Evolutionary conservation across 2,888 invertebrate genomes (phyloP), one percentile per base, ranked within the genome.

Genomic region (Piscicola geometra): DNA sequence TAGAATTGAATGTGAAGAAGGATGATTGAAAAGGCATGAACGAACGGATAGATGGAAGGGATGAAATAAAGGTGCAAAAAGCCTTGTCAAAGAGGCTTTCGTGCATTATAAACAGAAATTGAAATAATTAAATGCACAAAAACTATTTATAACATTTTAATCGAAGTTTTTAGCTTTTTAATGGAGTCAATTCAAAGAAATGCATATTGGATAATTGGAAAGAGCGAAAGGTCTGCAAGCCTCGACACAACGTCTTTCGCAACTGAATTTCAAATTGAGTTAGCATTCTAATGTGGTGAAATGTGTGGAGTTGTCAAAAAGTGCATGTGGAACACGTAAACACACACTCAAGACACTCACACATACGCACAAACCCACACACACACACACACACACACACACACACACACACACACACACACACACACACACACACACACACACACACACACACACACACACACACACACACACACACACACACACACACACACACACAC

Each of bases 331-430:
- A 28, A 28, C 12, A 12, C 30, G 64, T 9, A 64, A 21, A 47
- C 50, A 47, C 50, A 47, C 21, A 21, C 21, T 9, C 50, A 47
- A n/a, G 9, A 47, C 21, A 47, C 9, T 15, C 9, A 47, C 9
- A 47, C 50, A 21, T 15, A 15, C 50, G 21, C 30, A 12, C 30
- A 64, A 9, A 64, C 64, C 9, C 30, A 28, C 30, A 21, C 30
- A 28, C 64, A 67, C 32, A 32, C 32, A 67, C 67, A 67, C 67
- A 67, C 67, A 67, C 67, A 67, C 67, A 67, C 12, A 67, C 67
- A 67, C 67, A 67, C 67, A 67, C 67, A 67, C 67, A 67, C 67
- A 67, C 67, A 67, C 67, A 67, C 67, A 67, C 67, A 67, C 67
- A 67, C 67, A 67, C 67, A 67, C 67, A 67, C 67, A 67, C 67